Base-by-base conservation (phyloP, 2,888 invertebrate species). In the Standfussiana lucernea region DNA sequence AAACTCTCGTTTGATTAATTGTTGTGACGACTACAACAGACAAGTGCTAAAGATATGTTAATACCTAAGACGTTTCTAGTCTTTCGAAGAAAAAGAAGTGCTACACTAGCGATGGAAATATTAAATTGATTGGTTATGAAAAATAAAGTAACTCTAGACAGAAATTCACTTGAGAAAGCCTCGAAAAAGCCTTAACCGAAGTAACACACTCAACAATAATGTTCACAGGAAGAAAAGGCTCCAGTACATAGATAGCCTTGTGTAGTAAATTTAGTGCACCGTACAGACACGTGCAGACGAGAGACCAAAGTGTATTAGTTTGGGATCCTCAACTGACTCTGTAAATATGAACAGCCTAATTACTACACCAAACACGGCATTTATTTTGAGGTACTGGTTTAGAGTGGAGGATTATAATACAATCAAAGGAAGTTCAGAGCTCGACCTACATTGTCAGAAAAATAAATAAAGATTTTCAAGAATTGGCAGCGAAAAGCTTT, bases 271-370 rank as follows among this genome's bases (percentile, higher is more conserved):
- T 65, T 74, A 77, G 64, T 77, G 72, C 68, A 79, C 69, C 66
- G 45, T 24, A 37, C 56, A 56, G 32, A 47, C 18, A 53, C 32
- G 45, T 78, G 50, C 68, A 66, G 59, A 45, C n/a, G n/a, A 42
- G 37, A 32, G 18, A 37, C 64, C 18, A 18, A n/a, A 11, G n/a
- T 74, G 72, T 89, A 79, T 90, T 90, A 84, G 88, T 77, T 86
- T 86, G 88, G 85, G 87, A 84, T 72, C 72, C 73, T 64, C 78
- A 75, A 86, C 42, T 69, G 75, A 73, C 82, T 78, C 28, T 74
- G 85, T 84, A 86, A 86, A 86, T 86, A 86, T 89, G 84, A 78
- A 85, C 88, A 82, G 83, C 72, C 61, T 88, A 82, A 86, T 89
- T 86, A 85, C 79, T 74, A 81, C 61, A 67, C 64, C 72, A 77